Base-by-base conservation (phyloP, 2,113 vertebrate genomes). In the Oxyura jamaicensis region DNA sequence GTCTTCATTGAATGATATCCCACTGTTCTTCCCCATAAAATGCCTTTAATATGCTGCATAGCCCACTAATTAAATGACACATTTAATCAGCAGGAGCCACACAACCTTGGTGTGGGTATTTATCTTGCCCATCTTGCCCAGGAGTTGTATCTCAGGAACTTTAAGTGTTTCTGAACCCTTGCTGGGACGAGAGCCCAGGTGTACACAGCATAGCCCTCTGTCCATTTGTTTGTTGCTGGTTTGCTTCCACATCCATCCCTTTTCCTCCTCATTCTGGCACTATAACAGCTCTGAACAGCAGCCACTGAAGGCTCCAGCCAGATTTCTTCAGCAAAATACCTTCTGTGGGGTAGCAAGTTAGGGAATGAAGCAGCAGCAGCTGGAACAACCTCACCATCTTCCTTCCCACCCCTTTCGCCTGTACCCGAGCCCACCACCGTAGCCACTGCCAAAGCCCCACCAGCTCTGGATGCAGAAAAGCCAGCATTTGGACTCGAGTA, bases 241-340 rank as follows among this genome's bases (percentile, higher is more conserved):
- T 97, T 95, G 53, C 84, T 97, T 87, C 86, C 62, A 80, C 39
- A 84, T 67, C 29, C 11, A 39, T 52, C 50, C 33, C 26, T 95
- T 95, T 87, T 95, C 93, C 68, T 94, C 52, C 82, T 78, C 18
- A 59, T 72, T 56, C 84, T 95, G 83, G 85, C 72, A 84, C 29
- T 18, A 22, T 41, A 86, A 85, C 62, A 63, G 60, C 90, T 96
- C 88, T 92, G 85, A 97, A 92, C 36, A 87, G 59, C 63, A 94
- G 86, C 65, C 87, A 88, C 79, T 72, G 81, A 93, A 39, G 56
- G 15, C 55, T 74, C 29, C 68, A 88, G 59, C 7, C 96, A 80
- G 71, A 95, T 94, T 96, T 97, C 81, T 83, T 92, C 78, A 88
- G 35, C 2, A 5, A 95, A 96, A 93, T 89, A 84, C 79, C 25